These are phyloP conservation scores for Caenorhabditis latens DNA, from an alignment of 1,140 invertebrate species.

Conservation along the genomic window DNA sequence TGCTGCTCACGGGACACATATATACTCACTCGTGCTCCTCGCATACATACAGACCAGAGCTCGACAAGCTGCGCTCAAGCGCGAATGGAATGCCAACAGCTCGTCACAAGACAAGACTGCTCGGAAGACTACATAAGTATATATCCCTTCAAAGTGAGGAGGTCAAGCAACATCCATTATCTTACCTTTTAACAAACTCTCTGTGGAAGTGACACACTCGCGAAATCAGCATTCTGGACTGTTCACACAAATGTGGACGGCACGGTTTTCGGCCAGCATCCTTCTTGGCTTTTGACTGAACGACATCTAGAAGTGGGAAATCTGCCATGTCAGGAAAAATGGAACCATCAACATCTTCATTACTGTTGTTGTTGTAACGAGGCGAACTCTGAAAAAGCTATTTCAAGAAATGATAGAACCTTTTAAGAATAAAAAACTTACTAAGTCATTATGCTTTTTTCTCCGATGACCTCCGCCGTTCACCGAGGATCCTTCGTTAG, in stretches of 20 bases:
- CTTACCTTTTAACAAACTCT: conserved; percentile 46
- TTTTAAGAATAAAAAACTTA: neutral
- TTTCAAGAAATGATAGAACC: neutral
- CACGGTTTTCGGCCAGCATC: conserved; percentile 23
- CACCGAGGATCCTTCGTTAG: neutral
- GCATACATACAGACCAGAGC: conserved; percentile 24
- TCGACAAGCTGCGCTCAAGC: conserved; percentile 36
- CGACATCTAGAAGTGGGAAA: conserved; percentile 37
- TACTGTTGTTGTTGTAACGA: conserved; percentile 25
- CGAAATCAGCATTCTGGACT: conserved; percentile 40
- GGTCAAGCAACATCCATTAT: neutral
- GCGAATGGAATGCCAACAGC: conserved; percentile 3
- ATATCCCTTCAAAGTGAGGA: neutral
- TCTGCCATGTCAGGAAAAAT: conserved; percentile 37
- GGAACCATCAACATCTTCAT: conserved; percentile 38
- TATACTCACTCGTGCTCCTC: neutral
- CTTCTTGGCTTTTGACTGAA: conserved; percentile 41
- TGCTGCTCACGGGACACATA: conserved; percentile 37
- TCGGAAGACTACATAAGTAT: neutral
- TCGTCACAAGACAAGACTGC: conserved; percentile 19
- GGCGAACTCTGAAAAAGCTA: conserved; percentile 17
- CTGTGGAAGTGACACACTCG: conserved; percentile 25
- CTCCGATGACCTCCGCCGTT: conserved; percentile 18
- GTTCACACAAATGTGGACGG: conserved; percentile 34
- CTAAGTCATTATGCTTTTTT: conserved; percentile 46